Conservation (phyloP, 2,113 vertebrate genomes). For the Bothrops jararaca region DNA sequence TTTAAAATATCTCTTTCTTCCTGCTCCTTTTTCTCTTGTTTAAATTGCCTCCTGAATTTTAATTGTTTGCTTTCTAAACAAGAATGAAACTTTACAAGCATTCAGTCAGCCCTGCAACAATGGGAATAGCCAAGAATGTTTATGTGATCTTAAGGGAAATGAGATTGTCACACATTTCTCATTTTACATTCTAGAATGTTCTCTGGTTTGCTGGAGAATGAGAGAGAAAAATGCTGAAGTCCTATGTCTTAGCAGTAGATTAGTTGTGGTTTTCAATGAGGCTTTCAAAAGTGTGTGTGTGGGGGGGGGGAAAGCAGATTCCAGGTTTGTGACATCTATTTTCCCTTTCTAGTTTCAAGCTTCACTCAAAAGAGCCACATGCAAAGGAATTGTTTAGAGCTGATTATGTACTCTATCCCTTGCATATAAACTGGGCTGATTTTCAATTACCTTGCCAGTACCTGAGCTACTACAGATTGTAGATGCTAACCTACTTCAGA, state of each 20-base stretch:
- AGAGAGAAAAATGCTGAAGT: background rate
- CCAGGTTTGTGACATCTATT: background rate
- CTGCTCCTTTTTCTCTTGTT: background rate
- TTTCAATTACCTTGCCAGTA: background rate
- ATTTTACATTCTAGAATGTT: background rate
- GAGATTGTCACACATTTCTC: background rate
- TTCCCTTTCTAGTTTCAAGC: background rate
- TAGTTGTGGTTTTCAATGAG: background rate
- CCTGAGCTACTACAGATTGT: background rate
- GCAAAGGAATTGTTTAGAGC: background rate
- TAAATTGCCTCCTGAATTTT: slow-evolving; percentile 11
- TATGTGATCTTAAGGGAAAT: background rate
- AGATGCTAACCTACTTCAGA: background rate
- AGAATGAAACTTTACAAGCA: background rate
- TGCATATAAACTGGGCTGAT: background rate
- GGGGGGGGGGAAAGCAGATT: background rate
- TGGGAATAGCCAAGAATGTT: background rate
- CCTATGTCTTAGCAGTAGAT: background rate
- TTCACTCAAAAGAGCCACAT: background rate
- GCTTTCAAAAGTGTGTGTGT: background rate
- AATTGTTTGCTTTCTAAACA: slow-evolving; percentile 44
- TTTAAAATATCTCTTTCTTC: slow-evolving; percentile 54
- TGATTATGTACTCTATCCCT: background rate
- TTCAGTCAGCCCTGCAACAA: rapidly evolving
- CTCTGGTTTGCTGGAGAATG: background rate